A percentile compares a stretch with the other conserved stretches of the same genome.
phyloP scores from a whole-genome alignment of 2,888 invertebrate genomes.

The Lathronympha strigana region DNA sequence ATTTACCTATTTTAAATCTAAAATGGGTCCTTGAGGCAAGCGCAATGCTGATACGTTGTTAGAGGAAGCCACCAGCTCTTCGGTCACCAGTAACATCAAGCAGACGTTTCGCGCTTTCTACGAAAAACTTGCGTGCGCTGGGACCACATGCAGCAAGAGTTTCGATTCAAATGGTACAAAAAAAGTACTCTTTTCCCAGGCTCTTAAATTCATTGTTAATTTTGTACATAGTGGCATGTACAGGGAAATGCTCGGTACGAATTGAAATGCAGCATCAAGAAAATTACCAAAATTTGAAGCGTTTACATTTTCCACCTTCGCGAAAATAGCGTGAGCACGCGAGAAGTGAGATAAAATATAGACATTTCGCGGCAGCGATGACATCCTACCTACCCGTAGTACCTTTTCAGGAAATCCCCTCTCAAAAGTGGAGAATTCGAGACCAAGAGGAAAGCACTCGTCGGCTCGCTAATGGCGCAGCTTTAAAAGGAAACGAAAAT shows the following conservation, averaged over 20 bases:
- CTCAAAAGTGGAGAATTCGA: constrained; percentile 65
- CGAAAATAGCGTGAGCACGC: constrained; percentile 43
- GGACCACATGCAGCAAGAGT: too few relatives aligned
- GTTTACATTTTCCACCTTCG: constrained; percentile 49
- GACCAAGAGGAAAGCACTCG: constrained; percentile 66
- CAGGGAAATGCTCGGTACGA: neutral
- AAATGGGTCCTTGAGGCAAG: too few relatives aligned
- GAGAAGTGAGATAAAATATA: constrained; percentile 63
- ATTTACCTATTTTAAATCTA: too few relatives aligned
- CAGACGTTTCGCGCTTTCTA: too few relatives aligned
- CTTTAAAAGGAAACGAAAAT: constrained; percentile 77
- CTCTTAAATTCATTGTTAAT: constrained; percentile 28
- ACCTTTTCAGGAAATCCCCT: constrained; percentile 62
- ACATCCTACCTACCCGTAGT: constrained; percentile 49
- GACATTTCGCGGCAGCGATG: constrained; percentile 59
- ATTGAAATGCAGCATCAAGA: constrained; percentile 9
- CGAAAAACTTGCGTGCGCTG: too few relatives aligned
- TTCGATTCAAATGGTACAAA: too few relatives aligned
- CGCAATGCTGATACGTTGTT: too few relatives aligned
- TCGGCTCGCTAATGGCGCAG: constrained; percentile 70
- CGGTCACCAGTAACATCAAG: too few relatives aligned
- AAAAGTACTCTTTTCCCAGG: too few relatives aligned
- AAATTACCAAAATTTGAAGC: constrained; percentile 58
- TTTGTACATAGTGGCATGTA: neutral
- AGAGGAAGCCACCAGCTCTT: too few relatives aligned